A percentile compares a stretch with the other conserved stretches of the same genome.
phyloP scores from a whole-genome alignment of 2,113 vertebrate genomes.

The Asarcornis scutulata region DNA sequence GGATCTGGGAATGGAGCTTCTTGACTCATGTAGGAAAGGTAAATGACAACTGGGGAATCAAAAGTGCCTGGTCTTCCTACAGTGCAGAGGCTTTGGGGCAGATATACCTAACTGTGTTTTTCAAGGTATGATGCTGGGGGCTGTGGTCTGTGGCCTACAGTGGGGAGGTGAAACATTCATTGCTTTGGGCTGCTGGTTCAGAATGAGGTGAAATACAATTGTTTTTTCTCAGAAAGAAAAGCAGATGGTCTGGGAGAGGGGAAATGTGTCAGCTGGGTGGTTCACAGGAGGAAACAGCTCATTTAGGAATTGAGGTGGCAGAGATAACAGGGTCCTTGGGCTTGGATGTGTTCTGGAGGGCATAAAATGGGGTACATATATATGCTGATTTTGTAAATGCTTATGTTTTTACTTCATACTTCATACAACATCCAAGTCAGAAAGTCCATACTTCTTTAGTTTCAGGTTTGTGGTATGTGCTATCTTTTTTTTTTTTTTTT shows the following conservation, averaged over 20 bases:
- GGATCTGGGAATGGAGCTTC: neutral
- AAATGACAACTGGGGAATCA: neutral
- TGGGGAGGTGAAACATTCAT: neutral
- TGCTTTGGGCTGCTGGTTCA: neutral
- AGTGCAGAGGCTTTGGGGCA: neutral
- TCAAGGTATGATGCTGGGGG: neutral
- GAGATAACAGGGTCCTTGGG: conserved; percentile 1
- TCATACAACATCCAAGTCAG: neutral
- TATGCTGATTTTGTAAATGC: neutral
- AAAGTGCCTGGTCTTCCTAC: neutral
- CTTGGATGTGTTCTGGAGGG: neutral
- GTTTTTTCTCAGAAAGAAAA: neutral
- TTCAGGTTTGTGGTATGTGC: neutral
- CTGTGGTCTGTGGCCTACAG: neutral
- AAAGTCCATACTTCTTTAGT: neutral
- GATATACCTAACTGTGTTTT: neutral
- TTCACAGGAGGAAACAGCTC: neutral
- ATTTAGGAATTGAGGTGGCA: neutral
- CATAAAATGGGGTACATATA: neutral
- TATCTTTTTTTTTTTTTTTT: neutral
- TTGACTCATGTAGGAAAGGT: neutral
- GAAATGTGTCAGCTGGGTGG: neutral
- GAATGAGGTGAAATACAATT: neutral
- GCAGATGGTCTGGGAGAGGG: neutral
- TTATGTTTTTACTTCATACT: neutral